Evolutionary conservation across 2,888 invertebrate species (phyloP).

Genomic region (Athalia circularis): DNA sequence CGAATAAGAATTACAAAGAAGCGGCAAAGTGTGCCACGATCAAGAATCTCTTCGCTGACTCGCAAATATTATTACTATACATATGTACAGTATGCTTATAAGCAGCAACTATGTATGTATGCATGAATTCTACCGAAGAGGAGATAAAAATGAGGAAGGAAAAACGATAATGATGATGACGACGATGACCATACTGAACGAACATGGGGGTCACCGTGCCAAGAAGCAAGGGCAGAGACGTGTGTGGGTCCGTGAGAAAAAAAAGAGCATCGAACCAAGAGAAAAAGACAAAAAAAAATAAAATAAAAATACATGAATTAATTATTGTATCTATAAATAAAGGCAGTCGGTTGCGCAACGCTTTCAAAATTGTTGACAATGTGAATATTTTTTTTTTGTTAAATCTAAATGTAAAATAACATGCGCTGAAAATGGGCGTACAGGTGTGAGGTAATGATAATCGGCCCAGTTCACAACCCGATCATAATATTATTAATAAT

Average conservation of each 20-base stretch:
- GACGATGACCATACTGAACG: not conserved
- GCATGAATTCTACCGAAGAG: not conserved
- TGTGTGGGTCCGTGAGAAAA: not conserved
- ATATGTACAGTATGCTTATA: not conserved
- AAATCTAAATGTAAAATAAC: too few relatives aligned
- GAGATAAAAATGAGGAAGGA: slow-evolving; percentile 10
- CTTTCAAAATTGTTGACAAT: too few relatives aligned
- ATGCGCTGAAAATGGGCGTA: too few relatives aligned
- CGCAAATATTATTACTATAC: not conserved
- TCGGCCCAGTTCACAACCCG: too few relatives aligned
- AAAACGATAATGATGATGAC: slow-evolving; percentile 10
- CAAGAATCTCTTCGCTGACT: not conserved
- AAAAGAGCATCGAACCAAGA: not conserved
- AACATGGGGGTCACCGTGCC: slow-evolving; percentile 40
- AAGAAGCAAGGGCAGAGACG: slow-evolving; percentile 20
- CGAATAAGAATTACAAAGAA: slow-evolving; percentile 15
- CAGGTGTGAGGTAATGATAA: too few relatives aligned
- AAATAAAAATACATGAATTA: too few relatives aligned
- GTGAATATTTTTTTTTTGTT: too few relatives aligned
- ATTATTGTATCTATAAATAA: too few relatives aligned
- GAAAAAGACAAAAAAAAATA: not conserved
- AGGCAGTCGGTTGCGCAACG: too few relatives aligned
- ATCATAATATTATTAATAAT: too few relatives aligned
- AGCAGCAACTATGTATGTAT: not conserved
- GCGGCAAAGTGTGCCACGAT: slow-evolving; percentile 7